Conservation (phyloP, 2,888 invertebrate genomes). For the Phanerotoma sp. region DNA sequence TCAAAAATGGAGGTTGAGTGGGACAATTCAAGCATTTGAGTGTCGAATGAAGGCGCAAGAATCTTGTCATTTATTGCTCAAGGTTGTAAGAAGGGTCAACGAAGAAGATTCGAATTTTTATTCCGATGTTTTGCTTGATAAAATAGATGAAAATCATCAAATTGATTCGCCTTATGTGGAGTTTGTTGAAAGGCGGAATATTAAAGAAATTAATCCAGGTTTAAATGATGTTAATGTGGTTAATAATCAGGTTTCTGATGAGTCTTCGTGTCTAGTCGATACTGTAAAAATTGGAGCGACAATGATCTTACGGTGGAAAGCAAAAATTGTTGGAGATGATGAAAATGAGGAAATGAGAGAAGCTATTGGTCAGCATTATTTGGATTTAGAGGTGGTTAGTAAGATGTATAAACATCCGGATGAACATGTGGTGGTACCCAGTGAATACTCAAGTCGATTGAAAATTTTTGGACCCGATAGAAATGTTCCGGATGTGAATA, state of each 20-base stretch:
- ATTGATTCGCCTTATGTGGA: constrained; percentile 55
- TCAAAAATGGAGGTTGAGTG: constrained; percentile 63
- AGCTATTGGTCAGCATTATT: constrained; percentile 70
- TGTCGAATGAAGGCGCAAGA: constrained; percentile 60
- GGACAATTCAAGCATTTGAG: constrained; percentile 45
- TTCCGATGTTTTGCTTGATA: constrained; percentile 53
- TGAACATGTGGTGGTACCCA: constrained; percentile 47
- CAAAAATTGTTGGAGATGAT: constrained; percentile 60
- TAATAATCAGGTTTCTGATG: constrained; percentile 25
- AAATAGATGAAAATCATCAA: constrained; percentile 40
- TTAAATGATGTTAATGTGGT: constrained; percentile 32
- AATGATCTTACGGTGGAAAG: constrained; percentile 60
- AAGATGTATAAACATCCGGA: constrained; percentile 60
- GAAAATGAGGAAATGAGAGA: constrained; percentile 60
- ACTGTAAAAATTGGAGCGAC: constrained; percentile 50
- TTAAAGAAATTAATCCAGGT: constrained; percentile 40
- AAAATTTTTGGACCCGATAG: constrained; percentile 55
- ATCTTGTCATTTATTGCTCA: constrained; percentile 60
- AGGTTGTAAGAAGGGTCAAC: constrained; percentile 52
- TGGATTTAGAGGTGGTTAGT: constrained; percentile 65
- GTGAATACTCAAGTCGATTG: constrained; percentile 47
- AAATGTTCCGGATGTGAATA: constrained; percentile 53
- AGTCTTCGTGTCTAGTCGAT: constrained; percentile 23
- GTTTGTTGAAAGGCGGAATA: constrained; percentile 58
- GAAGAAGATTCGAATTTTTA: constrained; percentile 38